Percentiles rank a stretch among this genome's conserved stretches.
These are phyloP conservation scores for Bombyx huttoni DNA, from an alignment of 2,888 invertebrate species.

Conservation along the genomic window DNA sequence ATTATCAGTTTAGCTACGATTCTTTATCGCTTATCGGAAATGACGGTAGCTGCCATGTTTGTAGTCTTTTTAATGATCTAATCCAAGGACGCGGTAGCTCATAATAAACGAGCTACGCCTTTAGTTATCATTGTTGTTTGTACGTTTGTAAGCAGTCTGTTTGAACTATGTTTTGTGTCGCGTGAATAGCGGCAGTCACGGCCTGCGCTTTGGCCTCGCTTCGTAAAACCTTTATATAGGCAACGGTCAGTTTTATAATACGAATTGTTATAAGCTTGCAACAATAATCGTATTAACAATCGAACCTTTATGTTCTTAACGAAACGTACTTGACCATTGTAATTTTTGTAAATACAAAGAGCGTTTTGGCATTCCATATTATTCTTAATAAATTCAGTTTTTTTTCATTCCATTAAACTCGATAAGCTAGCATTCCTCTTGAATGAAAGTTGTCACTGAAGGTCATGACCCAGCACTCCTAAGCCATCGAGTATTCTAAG, in stretches of 20 bases:
- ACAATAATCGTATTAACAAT: background rate
- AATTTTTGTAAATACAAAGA: no score
- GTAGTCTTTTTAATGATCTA: background rate
- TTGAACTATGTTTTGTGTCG: slow-evolving; percentile 35
- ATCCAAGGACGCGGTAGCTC: slow-evolving; percentile 3
- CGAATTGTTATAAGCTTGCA: background rate
- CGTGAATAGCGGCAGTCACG: slow-evolving; percentile 31
- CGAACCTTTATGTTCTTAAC: background rate
- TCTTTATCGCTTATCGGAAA: background rate
- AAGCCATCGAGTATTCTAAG: no score
- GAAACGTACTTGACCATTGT: background rate
- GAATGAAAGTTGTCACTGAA: no score
- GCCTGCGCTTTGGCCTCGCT: slow-evolving; percentile 51
- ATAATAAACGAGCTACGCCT: slow-evolving; percentile 15
- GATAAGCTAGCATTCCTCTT: no score
- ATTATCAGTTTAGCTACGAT: background rate
- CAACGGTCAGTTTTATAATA: slow-evolving; percentile 7
- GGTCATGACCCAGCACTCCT: no score
- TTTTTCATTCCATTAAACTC: no score
- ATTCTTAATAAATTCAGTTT: no score
- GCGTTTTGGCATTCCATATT: no score
- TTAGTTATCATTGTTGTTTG: slow-evolving; percentile 14
- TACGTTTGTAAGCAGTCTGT: slow-evolving; percentile 18
- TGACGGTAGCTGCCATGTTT: background rate
- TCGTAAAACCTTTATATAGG: slow-evolving; percentile 33